Conservation (phyloP, 2,888 invertebrate species). For the Lymantria monacha region DNA sequence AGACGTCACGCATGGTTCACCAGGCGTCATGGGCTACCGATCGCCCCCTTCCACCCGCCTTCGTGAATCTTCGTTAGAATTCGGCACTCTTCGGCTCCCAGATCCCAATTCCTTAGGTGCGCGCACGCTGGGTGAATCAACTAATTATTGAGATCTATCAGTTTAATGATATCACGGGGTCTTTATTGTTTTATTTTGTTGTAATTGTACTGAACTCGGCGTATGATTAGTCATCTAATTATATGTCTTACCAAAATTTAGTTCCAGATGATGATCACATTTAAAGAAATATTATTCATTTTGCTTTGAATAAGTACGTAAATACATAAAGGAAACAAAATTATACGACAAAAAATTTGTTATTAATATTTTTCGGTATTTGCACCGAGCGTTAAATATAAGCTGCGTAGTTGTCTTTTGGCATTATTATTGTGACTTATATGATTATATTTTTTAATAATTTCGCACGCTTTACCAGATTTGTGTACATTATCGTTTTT, state of each 20-base stretch:
- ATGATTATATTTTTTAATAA: too few species aligned
- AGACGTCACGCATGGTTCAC: slow-evolving; percentile 59
- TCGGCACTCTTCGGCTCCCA: slow-evolving; percentile 44
- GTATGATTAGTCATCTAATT: slow-evolving; percentile 35
- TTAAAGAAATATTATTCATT: slow-evolving; percentile 14
- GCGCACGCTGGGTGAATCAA: slow-evolving; percentile 46
- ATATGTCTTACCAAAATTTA: slow-evolving; percentile 20
- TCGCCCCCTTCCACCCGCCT: slow-evolving; percentile 51
- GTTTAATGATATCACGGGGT: slow-evolving; percentile 53
- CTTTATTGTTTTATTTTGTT: slow-evolving; percentile 44
- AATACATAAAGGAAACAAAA: slow-evolving; percentile 6
- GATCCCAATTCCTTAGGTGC: slow-evolving; percentile 57
- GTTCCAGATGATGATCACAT: slow-evolving; percentile 19
- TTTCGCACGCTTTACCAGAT: too few species aligned
- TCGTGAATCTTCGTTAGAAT: slow-evolving; percentile 56
- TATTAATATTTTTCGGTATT: neutral
- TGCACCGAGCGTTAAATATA: too few species aligned
- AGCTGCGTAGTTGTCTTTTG: too few species aligned
- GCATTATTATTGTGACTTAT: too few species aligned
- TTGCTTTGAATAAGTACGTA: slow-evolving; percentile 2
- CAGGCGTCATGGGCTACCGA: slow-evolving; percentile 63
- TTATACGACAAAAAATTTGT: slow-evolving; percentile 18
- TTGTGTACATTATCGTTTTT: too few species aligned
- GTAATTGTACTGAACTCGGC: slow-evolving; percentile 36
- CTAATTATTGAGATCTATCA: slow-evolving; percentile 58